Percentiles rank a stretch among this genome's conserved stretches.
phyloP scores from a whole-genome alignment of 2,888 invertebrate species.

The Synanthedon andrenaeformis region DNA sequence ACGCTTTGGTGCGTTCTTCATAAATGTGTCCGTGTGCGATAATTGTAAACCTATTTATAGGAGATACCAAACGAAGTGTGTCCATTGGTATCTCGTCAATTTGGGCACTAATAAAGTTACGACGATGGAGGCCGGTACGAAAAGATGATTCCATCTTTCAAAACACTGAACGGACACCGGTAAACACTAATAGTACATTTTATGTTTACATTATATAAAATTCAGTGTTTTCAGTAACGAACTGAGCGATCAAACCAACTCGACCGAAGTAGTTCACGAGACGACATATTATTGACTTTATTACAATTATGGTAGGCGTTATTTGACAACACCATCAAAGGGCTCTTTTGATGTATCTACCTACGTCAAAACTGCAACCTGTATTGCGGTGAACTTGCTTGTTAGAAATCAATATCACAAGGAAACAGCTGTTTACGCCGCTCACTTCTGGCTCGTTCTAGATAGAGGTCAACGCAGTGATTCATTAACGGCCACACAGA shows the following conservation, averaged over 20 bases:
- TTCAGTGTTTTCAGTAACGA: background rate
- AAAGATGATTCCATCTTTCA: conserved; percentile 31
- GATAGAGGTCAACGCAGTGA: background rate
- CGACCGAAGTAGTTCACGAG: background rate
- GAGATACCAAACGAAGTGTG: conserved; percentile 47
- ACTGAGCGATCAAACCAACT: too few relatives aligned
- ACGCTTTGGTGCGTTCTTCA: conserved; percentile 42
- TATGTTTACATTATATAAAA: background rate
- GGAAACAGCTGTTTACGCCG: conserved; percentile 43
- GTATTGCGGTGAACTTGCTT: conserved; percentile 31
- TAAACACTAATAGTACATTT: background rate
- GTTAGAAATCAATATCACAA: conserved; percentile 40
- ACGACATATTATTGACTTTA: background rate
- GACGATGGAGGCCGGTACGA: conserved; percentile 37
- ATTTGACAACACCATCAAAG: background rate
- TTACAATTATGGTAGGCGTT: background rate
- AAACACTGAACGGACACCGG: background rate
- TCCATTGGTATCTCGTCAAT: conserved; percentile 45
- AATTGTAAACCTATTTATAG: conserved; percentile 48
- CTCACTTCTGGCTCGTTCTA: conserved; percentile 7
- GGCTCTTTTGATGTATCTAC: background rate
- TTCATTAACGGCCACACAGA: background rate
- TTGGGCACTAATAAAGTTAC: conserved; percentile 46
- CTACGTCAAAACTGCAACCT: conserved; percentile 16
- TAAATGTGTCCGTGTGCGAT: conserved; percentile 27